Evolutionary conservation across 30 jellyfish, hydroid and myxozoan genomes (phyloP), one percentile per base, ranked within the genome.

Genomic region (Cassiopea andromeda): DNA sequence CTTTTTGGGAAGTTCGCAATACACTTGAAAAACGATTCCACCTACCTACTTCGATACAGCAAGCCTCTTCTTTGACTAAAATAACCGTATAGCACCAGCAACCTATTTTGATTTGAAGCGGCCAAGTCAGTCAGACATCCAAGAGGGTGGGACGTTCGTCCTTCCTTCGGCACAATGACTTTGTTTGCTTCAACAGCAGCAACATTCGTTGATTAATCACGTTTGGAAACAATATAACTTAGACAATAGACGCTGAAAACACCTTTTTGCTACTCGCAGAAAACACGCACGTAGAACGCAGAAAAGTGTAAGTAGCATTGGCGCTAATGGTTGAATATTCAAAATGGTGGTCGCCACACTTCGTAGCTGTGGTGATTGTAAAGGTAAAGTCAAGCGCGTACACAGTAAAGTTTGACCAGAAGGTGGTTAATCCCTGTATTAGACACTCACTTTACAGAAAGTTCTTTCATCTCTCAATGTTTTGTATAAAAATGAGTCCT

Each of bases 171-270:
- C 76, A 59, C 47, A 38, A 48, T 74, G 73, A n/a, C 59, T 17
- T 77, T 77, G 86, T 77, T 77, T 77, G 73, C 2, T 47, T 77
- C 49, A 17, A 17, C 86, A 77, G 49, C 60, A 1, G 48, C 54
- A 44, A 77, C 86, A 77, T 13, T 1, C 48, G 9, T 48, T 1
- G n/a, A 54, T 47, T 77, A 44, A 77, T 48, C 49, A 47, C 74
- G 48, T 66, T n/a, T 14, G 14, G 73, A 68, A 73, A 83, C 85
- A 83, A 83, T 83, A 44, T 7, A 70, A n/a, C 8, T 7, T 18
- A 77, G 84, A 83, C 91, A 83, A 83, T 70, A 43, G 91, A 83
- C 91, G 91, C 91, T 69, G 91, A 83, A 50, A 83, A 83, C 91
- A 83, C 75, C 83, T 83, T 27, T 44, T 3, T 16, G 5, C 4